Evolutionary conservation across 30 jellyfish, hydroid and myxozoan genomes (phyloP).

Genomic region (Aurelia aurita complex sp. Pacific): DNA sequence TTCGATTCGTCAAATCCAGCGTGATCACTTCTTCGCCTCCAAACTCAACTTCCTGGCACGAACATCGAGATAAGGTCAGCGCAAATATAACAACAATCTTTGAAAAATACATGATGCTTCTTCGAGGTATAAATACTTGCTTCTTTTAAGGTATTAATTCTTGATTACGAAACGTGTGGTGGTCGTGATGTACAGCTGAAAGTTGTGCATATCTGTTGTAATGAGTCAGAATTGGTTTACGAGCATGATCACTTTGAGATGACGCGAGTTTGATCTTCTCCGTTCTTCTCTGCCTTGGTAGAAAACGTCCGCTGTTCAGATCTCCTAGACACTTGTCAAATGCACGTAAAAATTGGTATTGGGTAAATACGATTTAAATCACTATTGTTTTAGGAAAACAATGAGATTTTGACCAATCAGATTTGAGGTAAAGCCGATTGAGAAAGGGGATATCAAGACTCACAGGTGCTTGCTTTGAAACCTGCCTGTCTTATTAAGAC

Average conservation of each 20-base stretch:
- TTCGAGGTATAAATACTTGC: no score
- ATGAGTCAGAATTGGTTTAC: no score
- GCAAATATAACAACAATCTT: background rate
- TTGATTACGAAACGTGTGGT: no score
- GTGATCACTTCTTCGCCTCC: constrained; percentile 56
- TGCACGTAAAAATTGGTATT: constrained; percentile 22
- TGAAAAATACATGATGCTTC: background rate
- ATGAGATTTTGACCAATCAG: constrained; percentile 14
- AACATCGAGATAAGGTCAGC: background rate
- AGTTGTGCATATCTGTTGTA: no score
- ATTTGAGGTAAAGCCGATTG: background rate
- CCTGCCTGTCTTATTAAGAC: no score
- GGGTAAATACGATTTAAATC: constrained; percentile 5
- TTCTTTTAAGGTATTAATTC: no score
- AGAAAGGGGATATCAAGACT: no score
- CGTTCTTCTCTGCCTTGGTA: background rate
- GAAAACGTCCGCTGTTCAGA: constrained; percentile 7
- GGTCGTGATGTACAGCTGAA: no score
- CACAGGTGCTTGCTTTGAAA: no score
- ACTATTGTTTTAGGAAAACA: constrained; percentile 20
- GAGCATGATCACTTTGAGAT: background rate
- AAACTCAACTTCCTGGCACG: constrained; percentile 49
- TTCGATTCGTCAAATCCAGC: constrained; percentile 48
- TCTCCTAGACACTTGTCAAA: constrained; percentile 53
- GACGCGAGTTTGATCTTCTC: background rate